These are phyloP conservation scores for Pterocles burchelli DNA, from an alignment of 2,113 vertebrate species.

Conservation along the genomic window DNA sequence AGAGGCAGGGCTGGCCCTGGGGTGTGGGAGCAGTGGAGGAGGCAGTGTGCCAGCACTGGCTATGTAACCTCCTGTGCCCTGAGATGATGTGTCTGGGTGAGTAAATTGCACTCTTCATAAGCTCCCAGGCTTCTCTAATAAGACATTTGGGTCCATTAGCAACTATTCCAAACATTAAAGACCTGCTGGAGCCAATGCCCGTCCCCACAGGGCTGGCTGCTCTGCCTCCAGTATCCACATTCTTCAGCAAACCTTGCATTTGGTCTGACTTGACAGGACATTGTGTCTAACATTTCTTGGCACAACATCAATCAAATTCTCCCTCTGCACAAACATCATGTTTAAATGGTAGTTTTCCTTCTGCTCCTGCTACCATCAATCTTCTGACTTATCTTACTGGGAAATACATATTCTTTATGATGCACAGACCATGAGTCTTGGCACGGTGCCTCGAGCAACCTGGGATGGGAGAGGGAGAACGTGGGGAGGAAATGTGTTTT, in stretches of 20 bases:
- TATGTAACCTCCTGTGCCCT: background rate
- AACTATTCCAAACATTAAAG: background rate
- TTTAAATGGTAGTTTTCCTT: background rate
- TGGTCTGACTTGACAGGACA: background rate
- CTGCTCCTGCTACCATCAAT: background rate
- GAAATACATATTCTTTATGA: accelerated
- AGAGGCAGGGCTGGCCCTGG: background rate
- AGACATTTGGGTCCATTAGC: background rate
- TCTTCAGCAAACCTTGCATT: background rate
- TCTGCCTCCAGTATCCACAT: background rate
- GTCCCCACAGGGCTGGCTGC: background rate
- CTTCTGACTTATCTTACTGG: accelerated
- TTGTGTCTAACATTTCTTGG: background rate
- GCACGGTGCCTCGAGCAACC: background rate
- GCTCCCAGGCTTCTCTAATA: background rate
- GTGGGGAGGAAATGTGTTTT: background rate
- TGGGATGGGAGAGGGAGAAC: background rate
- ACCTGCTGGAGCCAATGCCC: background rate
- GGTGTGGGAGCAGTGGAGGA: background rate
- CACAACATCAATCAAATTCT: background rate
- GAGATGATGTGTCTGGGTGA: background rate
- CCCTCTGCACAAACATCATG: background rate
- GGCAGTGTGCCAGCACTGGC: background rate
- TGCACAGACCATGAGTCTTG: background rate
- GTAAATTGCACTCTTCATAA: background rate